These are phyloP conservation scores for Origma solitaria DNA, from an alignment of 2,113 vertebrate genomes.

Conservation along the genomic window DNA sequence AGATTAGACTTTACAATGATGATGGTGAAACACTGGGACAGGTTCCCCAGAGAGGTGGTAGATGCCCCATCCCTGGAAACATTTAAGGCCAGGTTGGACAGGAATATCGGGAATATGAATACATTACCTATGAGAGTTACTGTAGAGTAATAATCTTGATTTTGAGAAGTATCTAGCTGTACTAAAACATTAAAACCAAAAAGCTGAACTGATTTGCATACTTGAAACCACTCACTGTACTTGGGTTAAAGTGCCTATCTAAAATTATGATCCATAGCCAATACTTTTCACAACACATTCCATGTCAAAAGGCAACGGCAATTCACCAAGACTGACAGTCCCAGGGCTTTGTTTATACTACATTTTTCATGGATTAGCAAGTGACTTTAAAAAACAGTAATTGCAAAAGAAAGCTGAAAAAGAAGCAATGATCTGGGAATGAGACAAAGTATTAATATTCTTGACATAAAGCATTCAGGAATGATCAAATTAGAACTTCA, in stretches of 20 bases:
- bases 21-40: not conserved
- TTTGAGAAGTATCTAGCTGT: not conserved
- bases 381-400: not conserved
- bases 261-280: not conserved
- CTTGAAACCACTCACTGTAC: not conserved
- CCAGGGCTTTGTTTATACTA: not conserved
- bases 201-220: not conserved
- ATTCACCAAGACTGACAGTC: not conserved
- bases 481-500: not conserved
- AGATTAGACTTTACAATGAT: not conserved
- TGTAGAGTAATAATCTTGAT: not conserved
- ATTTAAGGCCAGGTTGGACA: not conserved
- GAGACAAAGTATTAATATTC: not conserved
- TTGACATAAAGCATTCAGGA: not conserved
- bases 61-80: not conserved
- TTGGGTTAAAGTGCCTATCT: not conserved
- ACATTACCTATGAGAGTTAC: not conserved
- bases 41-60: not conserved
- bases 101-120: not conserved
- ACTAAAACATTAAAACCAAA: not conserved
- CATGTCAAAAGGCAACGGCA: not conserved
- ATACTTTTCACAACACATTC: slow-evolving; percentile 1
- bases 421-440: not conserved
- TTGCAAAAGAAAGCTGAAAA: not conserved
- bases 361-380: slow-evolving; percentile 14